A percentile compares a stretch with the other conserved stretches of the same genome.
These are phyloP conservation scores for Margarornis squamiger DNA, from an alignment of 2,797 vertebrate genomes.

Conservation along the genomic window DNA sequence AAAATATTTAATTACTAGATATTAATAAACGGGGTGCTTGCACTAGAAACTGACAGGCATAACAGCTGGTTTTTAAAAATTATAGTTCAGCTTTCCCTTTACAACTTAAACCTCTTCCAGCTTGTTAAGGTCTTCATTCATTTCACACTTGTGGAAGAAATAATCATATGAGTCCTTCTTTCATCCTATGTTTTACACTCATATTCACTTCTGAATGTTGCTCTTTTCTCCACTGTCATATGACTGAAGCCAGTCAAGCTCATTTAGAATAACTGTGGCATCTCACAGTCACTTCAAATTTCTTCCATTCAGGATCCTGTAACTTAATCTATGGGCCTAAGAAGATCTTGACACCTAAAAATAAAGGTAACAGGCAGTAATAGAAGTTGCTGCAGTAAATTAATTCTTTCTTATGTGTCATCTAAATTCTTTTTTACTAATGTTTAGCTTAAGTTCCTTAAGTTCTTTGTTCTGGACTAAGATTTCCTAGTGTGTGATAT, in stretches of 20 bases:
- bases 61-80: neutral
- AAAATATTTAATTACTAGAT: neutral
- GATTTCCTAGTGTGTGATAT: neutral
- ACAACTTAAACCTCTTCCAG: neutral
- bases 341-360: constrained; percentile 9
- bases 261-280: neutral
- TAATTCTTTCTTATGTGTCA: neutral
- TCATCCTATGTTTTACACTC: neutral
- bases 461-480: neutral
- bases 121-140: neutral
- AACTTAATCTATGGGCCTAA: neutral
- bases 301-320: neutral
- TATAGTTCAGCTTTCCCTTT: neutral
- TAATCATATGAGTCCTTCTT: neutral
- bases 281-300: neutral
- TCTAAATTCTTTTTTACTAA: neutral
- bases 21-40: neutral
- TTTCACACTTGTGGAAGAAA: neutral
- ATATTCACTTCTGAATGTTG: neutral
- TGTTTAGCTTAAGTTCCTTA: neutral
- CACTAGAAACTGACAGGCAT: neutral
- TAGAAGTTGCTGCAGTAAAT: neutral
- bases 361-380: neutral
- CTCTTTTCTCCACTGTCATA: neutral
- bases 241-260: neutral